phyloP scores from a whole-genome alignment of 1,140 invertebrate species.

The Micrasema longulum region DNA sequence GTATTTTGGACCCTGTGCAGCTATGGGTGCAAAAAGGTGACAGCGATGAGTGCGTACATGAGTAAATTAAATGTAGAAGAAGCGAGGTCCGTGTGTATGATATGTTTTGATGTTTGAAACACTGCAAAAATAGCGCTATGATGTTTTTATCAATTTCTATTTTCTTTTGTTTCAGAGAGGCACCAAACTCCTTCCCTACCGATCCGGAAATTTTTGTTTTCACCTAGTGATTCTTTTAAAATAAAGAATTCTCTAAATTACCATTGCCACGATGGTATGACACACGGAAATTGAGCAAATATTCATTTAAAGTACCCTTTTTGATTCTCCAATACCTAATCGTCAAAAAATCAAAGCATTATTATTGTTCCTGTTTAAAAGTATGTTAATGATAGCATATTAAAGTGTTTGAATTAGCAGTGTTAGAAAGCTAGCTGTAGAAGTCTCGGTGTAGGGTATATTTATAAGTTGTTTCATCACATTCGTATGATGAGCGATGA shows the following conservation, averaged over 20 bases:
- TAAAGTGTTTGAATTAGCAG: background rate
- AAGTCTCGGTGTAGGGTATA: background rate
- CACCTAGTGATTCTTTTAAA: background rate
- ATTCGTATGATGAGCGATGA: conserved; percentile 53
- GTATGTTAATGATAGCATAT: conserved; percentile 5
- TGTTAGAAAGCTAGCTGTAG: conserved; percentile 10
- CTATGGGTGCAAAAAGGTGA: too few species aligned
- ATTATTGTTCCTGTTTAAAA: background rate
- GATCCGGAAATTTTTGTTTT: background rate
- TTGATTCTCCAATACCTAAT: too few species aligned
- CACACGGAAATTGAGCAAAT: conserved; percentile 4
- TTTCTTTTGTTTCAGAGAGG: conserved; percentile 12
- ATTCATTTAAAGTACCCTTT: background rate
- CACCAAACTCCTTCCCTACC: conserved; percentile 1
- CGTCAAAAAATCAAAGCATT: background rate
- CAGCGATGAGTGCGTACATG: too few species aligned
- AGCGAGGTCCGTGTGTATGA: too few species aligned
- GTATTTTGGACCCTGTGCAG: too few species aligned
- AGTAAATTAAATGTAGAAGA: too few species aligned
- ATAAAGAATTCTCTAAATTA: conserved; percentile 4
- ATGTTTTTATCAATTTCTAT: too few species aligned
- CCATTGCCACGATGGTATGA: conserved; percentile 21
- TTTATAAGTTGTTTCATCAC: background rate
- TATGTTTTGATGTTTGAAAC: too few species aligned
- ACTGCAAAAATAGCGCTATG: too few species aligned